Evolutionary conservation across 2,113 vertebrate species (phyloP).

Genomic region (Genyomyrus donnyi): DNA sequence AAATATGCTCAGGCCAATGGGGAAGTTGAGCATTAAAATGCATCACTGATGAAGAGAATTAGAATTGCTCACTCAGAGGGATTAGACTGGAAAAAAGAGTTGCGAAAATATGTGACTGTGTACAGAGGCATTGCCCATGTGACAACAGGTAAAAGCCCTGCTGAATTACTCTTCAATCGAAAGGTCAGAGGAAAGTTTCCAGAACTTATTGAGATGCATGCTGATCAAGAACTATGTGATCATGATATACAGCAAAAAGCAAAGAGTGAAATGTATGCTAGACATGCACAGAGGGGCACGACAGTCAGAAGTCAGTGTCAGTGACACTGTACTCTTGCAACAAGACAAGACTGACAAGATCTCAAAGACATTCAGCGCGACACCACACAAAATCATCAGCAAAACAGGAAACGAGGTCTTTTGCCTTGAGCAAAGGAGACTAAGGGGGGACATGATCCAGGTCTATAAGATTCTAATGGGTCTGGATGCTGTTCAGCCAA

Average conservation of each 20-base stretch:
- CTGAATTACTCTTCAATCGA: conserved; percentile 19
- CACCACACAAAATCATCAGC: not conserved
- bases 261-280: conserved; percentile 12
- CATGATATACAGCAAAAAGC: too few relatives aligned
- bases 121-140: conserved; percentile 17
- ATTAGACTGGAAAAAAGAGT: conserved; percentile 13
- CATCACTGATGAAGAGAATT: conserved; percentile 24
- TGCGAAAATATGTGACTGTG: not conserved
- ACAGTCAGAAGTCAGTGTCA: too few relatives aligned
- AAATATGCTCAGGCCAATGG: conserved; percentile 28
- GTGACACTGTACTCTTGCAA: not conserved
- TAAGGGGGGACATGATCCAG: too few relatives aligned
- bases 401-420: not conserved
- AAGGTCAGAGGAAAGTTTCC: conserved; percentile 23
- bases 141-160: conserved; percentile 22
- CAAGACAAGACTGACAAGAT: not conserved
- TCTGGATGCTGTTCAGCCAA: too few relatives aligned
- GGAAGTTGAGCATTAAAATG: conserved; percentile 27
- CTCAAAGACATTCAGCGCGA: not conserved
- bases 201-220: not conserved
- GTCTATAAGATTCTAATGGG: too few relatives aligned
- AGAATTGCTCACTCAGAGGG: conserved; percentile 22
- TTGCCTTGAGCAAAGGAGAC: too few relatives aligned
- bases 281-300: conserved; percentile 1
- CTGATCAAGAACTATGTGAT: not conserved